A percentile compares a stretch with the other conserved stretches of the same genome.
Evolutionary conservation across 35 echinoderm and acorn worm genomes (phyloP).

Genomic region (Holothuria glaberrima): DNA sequence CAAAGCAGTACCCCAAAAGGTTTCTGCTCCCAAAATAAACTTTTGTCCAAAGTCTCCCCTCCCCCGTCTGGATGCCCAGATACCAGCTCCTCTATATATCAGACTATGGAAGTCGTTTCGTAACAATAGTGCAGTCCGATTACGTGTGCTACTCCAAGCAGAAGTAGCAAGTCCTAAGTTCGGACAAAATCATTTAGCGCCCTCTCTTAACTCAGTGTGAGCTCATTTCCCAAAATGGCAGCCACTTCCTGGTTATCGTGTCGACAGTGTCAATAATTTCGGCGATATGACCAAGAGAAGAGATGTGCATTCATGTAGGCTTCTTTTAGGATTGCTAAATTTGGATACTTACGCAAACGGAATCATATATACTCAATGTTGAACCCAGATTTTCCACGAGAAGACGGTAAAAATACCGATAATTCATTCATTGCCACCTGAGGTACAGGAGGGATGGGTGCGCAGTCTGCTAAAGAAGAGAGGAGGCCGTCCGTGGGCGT

Average conservation of each 20-base stretch:
- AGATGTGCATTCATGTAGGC: not conserved
- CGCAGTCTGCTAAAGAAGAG: conserved; percentile 37
- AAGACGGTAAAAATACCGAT: conserved; percentile 41
- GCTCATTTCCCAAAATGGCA: conserved; percentile 45
- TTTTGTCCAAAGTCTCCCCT: too few species aligned
- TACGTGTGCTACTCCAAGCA: too few species aligned
- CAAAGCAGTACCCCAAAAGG: too few species aligned
- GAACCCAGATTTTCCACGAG: not conserved
- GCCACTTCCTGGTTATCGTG: conserved; percentile 46
- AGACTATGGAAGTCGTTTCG: too few species aligned
- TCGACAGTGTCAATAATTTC: conserved; percentile 2
- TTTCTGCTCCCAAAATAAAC: too few species aligned
- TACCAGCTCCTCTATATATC: too few species aligned
- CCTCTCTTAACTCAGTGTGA: not conserved
- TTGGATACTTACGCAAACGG: not conserved
- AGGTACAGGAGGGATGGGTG: conserved; percentile 30
- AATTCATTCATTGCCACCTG: conserved; percentile 25
- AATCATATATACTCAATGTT: conserved; percentile 2
- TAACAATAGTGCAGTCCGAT: too few species aligned
- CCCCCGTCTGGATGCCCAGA: too few species aligned
- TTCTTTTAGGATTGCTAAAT: not conserved
- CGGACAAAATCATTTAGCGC: not conserved
- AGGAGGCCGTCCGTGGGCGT: not conserved
- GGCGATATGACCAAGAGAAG: not conserved
- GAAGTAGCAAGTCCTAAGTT: too few species aligned